Evolutionary conservation across 2,888 invertebrate species (phyloP), one percentile per base, ranked within the genome.

Genomic region (Hymenopus coronatus): DNA sequence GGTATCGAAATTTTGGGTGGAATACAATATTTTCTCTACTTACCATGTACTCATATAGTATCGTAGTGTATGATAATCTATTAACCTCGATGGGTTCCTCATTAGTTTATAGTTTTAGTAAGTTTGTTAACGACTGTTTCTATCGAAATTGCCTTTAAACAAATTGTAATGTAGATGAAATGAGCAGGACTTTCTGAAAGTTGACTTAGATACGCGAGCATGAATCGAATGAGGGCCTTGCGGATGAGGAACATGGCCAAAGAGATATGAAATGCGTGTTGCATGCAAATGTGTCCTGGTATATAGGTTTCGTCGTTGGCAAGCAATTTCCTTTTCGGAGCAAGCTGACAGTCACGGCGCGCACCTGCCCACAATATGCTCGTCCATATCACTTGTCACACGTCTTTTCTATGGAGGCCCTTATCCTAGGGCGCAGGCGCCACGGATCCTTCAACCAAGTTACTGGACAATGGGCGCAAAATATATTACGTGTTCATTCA

Each of bases 361-460:
- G 20, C 54, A 70, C 54, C 54, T 70, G 54, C 54, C 54, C 54
- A 70, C 54, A 70, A 70, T 70, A 70, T 70, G 54, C 54, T 54
- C 28, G 87, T 33, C 87, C 87, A 87, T 82, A 87, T 87, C 87
- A 82, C 87, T 82, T 87, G 87, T 87, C 87, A 87, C 81, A 82
- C 27, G 87, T 82, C 87, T 82, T 87, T 40, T 87, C 87, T 82
- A 70, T 70, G 54, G 54, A 25, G 54, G 15, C 54, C 3, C 54
- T 70, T 70, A 70, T 70, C 54, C 54, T 25, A 70, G 40, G 40
- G 54, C 20, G 54, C 54, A 20, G 20, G 20, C 20, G 54, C 54
- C 14, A 25, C 20, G 54, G 54, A 70, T 70, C 54, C 54, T 70
- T 70, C 87, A 82, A 82, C 87, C 6, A 82, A 87, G 87, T 87